A percentile compares a stretch with the other conserved stretches of the same genome.
phyloP scores from a whole-genome alignment of 2,888 invertebrate species.

The Lepidonotus clava region DNA sequence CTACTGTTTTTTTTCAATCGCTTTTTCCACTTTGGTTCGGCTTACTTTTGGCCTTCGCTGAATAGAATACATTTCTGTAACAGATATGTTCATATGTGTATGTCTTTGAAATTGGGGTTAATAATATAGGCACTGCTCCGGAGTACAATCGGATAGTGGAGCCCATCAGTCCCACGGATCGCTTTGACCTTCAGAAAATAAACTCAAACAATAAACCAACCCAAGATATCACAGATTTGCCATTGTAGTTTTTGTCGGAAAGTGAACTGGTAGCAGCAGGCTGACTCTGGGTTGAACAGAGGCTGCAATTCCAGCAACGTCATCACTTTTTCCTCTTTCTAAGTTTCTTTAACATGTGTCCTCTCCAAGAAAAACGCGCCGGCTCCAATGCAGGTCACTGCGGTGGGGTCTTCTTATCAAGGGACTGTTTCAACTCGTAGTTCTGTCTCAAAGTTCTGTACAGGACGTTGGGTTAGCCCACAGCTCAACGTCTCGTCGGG shows the following conservation, averaged over 20 bases:
- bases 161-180: neutral
- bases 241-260: slow-evolving; percentile 41
- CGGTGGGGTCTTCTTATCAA: too few relatives aligned
- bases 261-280: neutral
- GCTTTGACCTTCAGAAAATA: neutral
- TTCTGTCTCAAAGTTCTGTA: too few relatives aligned
- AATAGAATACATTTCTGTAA: neutral
- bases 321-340: too few relatives aligned
- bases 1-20: neutral
- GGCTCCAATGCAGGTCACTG: too few relatives aligned
- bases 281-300: neutral
- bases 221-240: slow-evolving; percentile 39
- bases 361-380: too few relatives aligned
- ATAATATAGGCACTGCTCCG: neutral
- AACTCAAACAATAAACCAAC: slow-evolving; percentile 2
- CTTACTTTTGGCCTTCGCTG: slow-evolving; percentile 15
- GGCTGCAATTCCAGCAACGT: too few relatives aligned
- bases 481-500: too few relatives aligned
- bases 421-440: too few relatives aligned
- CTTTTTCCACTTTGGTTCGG: slow-evolving; percentile 12
- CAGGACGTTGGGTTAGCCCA: too few relatives aligned
- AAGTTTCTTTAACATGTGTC: too few relatives aligned
- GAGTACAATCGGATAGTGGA: neutral
- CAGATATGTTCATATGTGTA: neutral
- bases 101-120: neutral